A percentile compares a stretch with the other conserved stretches of the same genome.
Evolutionary conservation across 2,113 vertebrate genomes (phyloP).

Genomic region (Malurus cyaneus): DNA sequence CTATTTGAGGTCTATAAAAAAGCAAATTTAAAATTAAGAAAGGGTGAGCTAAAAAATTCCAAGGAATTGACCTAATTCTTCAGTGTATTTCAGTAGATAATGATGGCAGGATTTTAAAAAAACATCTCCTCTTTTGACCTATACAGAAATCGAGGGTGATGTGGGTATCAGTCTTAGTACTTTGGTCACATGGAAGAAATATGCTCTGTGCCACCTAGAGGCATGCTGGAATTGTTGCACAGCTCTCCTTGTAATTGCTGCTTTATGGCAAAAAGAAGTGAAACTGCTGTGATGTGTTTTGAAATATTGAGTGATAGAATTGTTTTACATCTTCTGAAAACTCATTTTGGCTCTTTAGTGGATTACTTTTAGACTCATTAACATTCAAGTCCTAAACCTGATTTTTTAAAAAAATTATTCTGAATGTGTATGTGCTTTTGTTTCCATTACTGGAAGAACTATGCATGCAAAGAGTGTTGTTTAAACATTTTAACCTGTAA

Average conservation of each 20-base stretch:
- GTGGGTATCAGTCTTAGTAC: too few species aligned
- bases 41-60: neutral
- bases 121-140: neutral
- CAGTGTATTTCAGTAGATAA: neutral
- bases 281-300: neutral
- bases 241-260: neutral
- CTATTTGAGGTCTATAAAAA: neutral
- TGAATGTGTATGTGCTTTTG: neutral
- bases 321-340: neutral
- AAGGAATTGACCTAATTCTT: neutral
- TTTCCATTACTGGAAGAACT: neutral
- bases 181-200: neutral
- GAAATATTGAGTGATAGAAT: neutral
- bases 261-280: neutral
- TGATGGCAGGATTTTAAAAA: rapidly evolving
- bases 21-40: neutral
- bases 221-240: neutral
- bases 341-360: neutral
- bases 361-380: neutral
- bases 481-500: neutral
- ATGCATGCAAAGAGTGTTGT: neutral
- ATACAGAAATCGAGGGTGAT: neutral
- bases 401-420: neutral
- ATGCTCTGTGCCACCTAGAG: conserved; percentile 47
- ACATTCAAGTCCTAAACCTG: neutral